Base-by-base conservation (phyloP, 1,140 invertebrate species). In the Drosophila quadrilineata region DNA sequence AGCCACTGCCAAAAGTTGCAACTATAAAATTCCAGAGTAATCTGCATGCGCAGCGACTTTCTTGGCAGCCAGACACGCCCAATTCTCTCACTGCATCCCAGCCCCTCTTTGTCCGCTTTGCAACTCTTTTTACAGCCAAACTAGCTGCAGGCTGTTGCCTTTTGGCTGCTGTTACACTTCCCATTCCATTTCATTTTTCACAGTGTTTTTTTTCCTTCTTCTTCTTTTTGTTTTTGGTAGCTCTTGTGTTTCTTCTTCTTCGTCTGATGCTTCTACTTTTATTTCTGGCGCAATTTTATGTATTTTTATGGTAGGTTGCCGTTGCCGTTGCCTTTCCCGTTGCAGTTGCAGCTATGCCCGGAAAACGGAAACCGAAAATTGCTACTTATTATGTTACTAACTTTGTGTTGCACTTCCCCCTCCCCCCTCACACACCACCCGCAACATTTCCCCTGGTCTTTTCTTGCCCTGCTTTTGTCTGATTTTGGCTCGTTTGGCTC, bases 311-410 rank as follows among this genome's bases (percentile, higher is more conserved):
- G 77, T 82, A 82, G 77, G 73, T 82, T 82, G 76, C 77, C 48
- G 76, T n/a, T n/a, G n/a, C n/a, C n/a, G n/a, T n/a, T n/a, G n/a
- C n/a, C n/a, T n/a, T n/a, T n/a, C n/a, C 63, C 69, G 67, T 50
- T 75, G 73, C 70, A 56, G 62, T 19, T 59, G 50, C 60, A 26
- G 66, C 66, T 57, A 64, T 71, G 69, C 65, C 73, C 77, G 77
- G 79, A 85, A 84, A 84, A 82, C 79, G 79, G 79, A 84, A 84
- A 84, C 79, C 79, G 79, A 84, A 84, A 84, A 84, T 84, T 84
- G 79, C 79, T 84, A 84, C 79, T 84, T 84, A 84, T 84, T 84
- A 84, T 84, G 79, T 84, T 84, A 79, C 79, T 74, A 84, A 84
- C 79, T 85, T 84, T 84, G 79, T 84, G 79, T 75, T 84, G 77